Evolutionary conservation across 1,140 invertebrate species (phyloP).

Genomic region (Oryzaephilus surinamensis): DNA sequence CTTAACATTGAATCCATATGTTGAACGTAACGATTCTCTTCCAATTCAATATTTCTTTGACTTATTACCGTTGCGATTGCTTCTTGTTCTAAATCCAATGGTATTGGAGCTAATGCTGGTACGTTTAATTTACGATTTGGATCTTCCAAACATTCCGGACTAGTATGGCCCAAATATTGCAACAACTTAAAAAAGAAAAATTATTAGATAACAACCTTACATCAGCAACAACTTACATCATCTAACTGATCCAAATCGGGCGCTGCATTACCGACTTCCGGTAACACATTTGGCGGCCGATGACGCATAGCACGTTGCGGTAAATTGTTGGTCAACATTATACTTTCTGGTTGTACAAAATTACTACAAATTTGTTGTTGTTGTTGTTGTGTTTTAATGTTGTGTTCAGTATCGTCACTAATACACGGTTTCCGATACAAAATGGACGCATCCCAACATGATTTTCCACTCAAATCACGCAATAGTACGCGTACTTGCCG

Average conservation of each 20-base stretch:
- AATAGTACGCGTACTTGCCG: constrained; percentile 75
- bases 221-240: constrained; percentile 54
- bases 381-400: constrained; percentile 3
- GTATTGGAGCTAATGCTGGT: constrained; percentile 56
- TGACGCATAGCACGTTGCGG: constrained; percentile 58
- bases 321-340: constrained; percentile 36
- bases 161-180: constrained; percentile 83
- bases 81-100: constrained; percentile 63
- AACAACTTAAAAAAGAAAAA: constrained; percentile 52
- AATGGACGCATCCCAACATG: constrained; percentile 90
- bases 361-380: constrained; percentile 18
- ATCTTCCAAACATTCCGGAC: constrained; percentile 76
- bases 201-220: constrained; percentile 11
- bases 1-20: constrained; percentile 25
- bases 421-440: constrained; percentile 71
- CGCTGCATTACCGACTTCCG: constrained; percentile 69
- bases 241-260: constrained; percentile 87
- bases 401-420: constrained; percentile 10
- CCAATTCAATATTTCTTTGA: constrained; percentile 67
- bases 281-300: constrained; percentile 61
- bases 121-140: constrained; percentile 59
- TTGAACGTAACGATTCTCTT: constrained; percentile 35
- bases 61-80: constrained; percentile 73
- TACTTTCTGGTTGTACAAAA: constrained; percentile 34
- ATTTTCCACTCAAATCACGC: constrained; percentile 90